Evolutionary conservation across 1,140 invertebrate genomes (phyloP).

Genomic region (Phymorhynchus buccinoides): DNA sequence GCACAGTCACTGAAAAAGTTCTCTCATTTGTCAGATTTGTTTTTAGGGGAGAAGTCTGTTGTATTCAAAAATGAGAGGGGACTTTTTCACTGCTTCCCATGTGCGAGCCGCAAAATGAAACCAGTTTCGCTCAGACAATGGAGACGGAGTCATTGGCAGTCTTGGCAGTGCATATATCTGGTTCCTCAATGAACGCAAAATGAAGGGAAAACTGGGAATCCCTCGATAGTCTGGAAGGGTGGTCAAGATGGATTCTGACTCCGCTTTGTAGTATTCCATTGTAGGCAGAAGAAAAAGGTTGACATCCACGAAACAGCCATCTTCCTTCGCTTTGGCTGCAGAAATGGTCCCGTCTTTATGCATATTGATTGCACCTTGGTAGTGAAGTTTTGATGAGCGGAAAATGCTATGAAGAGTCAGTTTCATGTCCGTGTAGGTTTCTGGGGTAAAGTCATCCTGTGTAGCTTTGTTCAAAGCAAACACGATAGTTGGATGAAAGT

Average conservation of each 20-base stretch:
- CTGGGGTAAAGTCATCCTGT: constrained; percentile 81
- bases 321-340: constrained; percentile 48
- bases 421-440: constrained; percentile 80
- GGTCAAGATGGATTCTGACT: constrained; percentile 62
- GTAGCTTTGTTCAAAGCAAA: constrained; percentile 85
- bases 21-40: not conserved
- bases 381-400: constrained; percentile 81
- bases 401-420: constrained; percentile 80
- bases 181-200: constrained; percentile 80
- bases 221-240: constrained; percentile 76
- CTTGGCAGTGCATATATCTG: constrained; percentile 81
- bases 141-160: constrained; percentile 72
- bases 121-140: constrained; percentile 70
- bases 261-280: constrained; percentile 77
- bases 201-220: constrained; percentile 79
- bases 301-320: constrained; percentile 77
- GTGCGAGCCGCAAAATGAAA: constrained; percentile 87
- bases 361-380: constrained; percentile 75
- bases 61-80: constrained; percentile 86
- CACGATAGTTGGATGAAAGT: constrained; percentile 69
- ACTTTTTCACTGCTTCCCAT: constrained; percentile 88
- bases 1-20: too few relatives aligned
- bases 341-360: constrained; percentile 39
- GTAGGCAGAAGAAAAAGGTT: constrained; percentile 84
- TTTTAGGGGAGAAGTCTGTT: constrained; percentile 82